Percentiles rank a stretch among this genome's conserved stretches.
Evolutionary conservation across 1,140 invertebrate genomes (phyloP).

Genomic region (Cephus cinctus): DNA sequence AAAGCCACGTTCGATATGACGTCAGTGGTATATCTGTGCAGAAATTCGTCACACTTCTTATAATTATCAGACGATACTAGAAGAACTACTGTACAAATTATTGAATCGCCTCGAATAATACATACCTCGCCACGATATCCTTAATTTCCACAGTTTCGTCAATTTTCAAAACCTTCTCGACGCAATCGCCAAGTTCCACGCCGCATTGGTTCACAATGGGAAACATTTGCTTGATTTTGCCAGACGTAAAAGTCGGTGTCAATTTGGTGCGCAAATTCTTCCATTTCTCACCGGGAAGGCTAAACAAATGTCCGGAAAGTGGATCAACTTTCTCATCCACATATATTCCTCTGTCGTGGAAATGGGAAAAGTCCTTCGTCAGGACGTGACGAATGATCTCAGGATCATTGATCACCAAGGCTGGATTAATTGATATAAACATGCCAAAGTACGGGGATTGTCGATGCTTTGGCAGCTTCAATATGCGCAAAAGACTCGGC

Average conservation of each 20-base stretch:
- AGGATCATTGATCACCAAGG: conserved; percentile 21
- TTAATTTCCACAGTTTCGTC: conserved; percentile 15
- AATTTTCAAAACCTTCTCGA: conserved; percentile 2
- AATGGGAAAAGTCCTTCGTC: conserved; percentile 29
- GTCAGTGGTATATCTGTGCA: conserved; percentile 59
- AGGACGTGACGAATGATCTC: conserved; percentile 23
- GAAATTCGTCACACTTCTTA: conserved; percentile 10
- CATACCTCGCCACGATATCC: conserved; percentile 8
- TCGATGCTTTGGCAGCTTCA: conserved; percentile 7
- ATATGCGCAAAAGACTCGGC: conserved; percentile 9
- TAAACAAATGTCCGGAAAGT: no score
- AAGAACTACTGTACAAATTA: background rate
- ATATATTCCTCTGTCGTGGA: conserved; percentile 13
- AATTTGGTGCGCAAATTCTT: conserved; percentile 48
- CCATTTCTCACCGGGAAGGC: conserved; percentile 42
- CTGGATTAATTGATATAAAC: conserved; percentile 21
- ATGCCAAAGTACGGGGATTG: conserved; percentile 11
- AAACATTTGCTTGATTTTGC: no score
- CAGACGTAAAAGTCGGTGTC: no score
- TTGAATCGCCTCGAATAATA: background rate
- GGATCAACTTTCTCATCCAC: conserved; percentile 11
- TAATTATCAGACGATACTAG: background rate
- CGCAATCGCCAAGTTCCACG: conserved; percentile 5
- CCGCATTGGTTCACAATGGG: no score
- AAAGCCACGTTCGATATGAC: conserved; percentile 60